Evolutionary conservation across 92 coral and sea anemone species (phyloP), one percentile per base, ranked within the genome.

Genomic region (Pocillopora meandrina): DNA sequence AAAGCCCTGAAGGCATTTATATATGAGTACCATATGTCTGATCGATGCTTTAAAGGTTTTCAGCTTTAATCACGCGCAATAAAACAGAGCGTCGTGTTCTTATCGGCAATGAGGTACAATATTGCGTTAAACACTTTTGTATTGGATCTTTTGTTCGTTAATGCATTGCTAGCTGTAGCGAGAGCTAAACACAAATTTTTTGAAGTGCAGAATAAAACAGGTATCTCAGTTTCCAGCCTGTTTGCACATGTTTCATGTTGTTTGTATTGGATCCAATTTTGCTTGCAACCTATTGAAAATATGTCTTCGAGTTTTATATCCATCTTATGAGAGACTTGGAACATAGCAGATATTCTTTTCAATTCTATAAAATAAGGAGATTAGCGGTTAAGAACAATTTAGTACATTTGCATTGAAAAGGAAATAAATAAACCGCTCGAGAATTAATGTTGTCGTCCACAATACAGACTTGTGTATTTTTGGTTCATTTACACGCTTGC

Each of bases 391-490:
- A 70, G 18, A 34, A n/a, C 17, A 19, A 15, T 70, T 16, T 8
- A 65, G 31, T 7, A 16, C 20, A 70, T 70, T 70, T 70, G 74
- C 74, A 70, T 70, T 70, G 56, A 36, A 70, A 70, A 70, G 55
- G 42, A 34, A 34, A 70, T 17, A 70, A 36, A 1, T 13, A 12
- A 70, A 18, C 74, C 74, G 55, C 74, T 16, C 8, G 72, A 14
- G 35, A 68, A 70, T 70, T 70, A 70, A 5, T 8, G 2, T 34
- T 15, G 21, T 35, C 18, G 21, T 19, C 31, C 10, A 21, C 52
- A 42, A 16, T 33, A 7, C 12, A 70, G 3, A 34, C 33, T 10
- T 4, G 74, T 17, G 35, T 52, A 6, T 69, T 23, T 68, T 69
- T 33, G 8, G 12, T 16, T 68, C 5, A 13, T 33, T 23, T 9